Conservation (phyloP, 37 sponge, comb jelly and placozoan species). For the Agelas oroides region DNA sequence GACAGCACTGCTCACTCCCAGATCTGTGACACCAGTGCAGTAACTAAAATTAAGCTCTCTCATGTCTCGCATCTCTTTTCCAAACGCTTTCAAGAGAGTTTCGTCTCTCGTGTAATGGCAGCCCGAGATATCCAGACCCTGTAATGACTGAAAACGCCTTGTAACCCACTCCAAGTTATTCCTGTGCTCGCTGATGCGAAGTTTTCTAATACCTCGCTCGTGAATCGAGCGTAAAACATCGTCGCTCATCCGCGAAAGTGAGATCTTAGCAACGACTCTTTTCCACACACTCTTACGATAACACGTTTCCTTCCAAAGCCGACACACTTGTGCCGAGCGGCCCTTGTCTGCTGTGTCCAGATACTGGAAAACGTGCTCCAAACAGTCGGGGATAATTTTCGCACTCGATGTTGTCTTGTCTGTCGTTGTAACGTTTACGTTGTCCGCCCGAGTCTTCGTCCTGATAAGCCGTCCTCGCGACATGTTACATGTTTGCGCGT, state of each 20-base stretch:
- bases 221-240: background rate
- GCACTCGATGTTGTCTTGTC: too few relatives aligned
- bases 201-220: background rate
- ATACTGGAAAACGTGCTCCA: constrained; percentile 5
- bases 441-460: too few relatives aligned
- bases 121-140: background rate
- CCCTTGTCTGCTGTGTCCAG: background rate
- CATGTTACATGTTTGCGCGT: too few relatives aligned
- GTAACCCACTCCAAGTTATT: background rate
- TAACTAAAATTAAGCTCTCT: too few relatives aligned
- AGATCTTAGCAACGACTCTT: background rate
- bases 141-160: background rate
- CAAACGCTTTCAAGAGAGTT: background rate
- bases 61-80: too few relatives aligned
- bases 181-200: background rate
- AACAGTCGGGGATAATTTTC: background rate
- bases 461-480: too few relatives aligned
- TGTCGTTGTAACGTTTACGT: too few relatives aligned
- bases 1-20: too few relatives aligned
- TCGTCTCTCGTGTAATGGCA: constrained; percentile 14
- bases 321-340: background rate
- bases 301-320: background rate
- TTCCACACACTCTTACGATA: constrained; percentile 1
- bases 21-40: too few relatives aligned
- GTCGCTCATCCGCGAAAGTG: background rate